A percentile compares a stretch with the other conserved stretches of the same genome.
Conservation (phyloP, 2,113 vertebrate species). For the Polypterus senegalus region DNA sequence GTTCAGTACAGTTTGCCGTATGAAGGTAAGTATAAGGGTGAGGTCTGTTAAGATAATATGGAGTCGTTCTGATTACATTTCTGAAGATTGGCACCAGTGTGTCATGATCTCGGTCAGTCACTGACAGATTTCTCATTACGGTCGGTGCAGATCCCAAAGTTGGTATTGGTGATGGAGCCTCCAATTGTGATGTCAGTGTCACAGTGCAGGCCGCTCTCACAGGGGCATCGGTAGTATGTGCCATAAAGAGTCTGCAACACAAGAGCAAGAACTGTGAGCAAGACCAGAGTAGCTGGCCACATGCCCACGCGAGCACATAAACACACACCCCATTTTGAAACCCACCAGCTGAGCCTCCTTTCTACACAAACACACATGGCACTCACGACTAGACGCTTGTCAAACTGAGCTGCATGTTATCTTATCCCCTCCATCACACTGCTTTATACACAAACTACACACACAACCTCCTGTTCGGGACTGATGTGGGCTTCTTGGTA, state of each 20-base stretch:
- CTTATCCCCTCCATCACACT: too few relatives aligned
- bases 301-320: neutral
- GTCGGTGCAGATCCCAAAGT: conserved; percentile 51
- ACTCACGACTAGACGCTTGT: too few relatives aligned
- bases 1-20: neutral
- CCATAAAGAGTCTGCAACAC: conserved; percentile 39
- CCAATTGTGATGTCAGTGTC: conserved; percentile 35
- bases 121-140: neutral
- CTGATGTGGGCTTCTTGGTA: too few relatives aligned
- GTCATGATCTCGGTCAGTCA: too few relatives aligned
- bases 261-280: fast-evolving
- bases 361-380: too few relatives aligned
- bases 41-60: too few relatives aligned
- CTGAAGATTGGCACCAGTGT: neutral
- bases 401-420: too few relatives aligned
- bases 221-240: conserved; percentile 60
- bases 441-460: too few relatives aligned
- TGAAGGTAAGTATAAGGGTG: neutral
- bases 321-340: too few relatives aligned
- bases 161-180: conserved; percentile 53
- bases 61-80: too few relatives aligned
- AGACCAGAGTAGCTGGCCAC: neutral
- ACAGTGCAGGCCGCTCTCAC: conserved; percentile 53
- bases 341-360: too few relatives aligned
- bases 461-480: too few relatives aligned